Evolutionary conservation across 2,888 invertebrate genomes (phyloP).

Genomic region (Phytoseiulus persimilis): DNA sequence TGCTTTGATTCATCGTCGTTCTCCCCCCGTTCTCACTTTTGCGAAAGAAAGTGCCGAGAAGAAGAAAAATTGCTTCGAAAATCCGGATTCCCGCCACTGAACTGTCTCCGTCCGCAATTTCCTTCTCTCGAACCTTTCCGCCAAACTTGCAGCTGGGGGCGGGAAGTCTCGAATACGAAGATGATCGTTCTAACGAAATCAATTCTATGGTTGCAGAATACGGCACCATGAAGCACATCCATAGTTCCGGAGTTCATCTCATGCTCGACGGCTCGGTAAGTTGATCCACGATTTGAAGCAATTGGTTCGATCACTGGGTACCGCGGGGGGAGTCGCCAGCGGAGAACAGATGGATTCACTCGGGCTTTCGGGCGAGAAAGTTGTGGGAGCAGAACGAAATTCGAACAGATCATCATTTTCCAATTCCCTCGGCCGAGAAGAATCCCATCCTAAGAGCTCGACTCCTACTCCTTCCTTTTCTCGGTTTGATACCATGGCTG

Average conservation of each 20-base stretch:
- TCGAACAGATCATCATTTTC: background rate
- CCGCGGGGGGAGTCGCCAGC: background rate
- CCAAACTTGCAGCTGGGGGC: too few species aligned
- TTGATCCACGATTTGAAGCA: background rate
- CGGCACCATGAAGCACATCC: constrained; percentile 11
- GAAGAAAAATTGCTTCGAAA: background rate
- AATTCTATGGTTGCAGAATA: constrained; percentile 18
- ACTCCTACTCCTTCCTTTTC: background rate
- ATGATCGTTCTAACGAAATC: background rate
- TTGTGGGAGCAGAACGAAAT: background rate
- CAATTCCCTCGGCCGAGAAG: background rate
- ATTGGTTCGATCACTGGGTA: background rate
- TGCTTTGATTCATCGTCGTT: background rate
- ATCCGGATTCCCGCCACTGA: background rate
- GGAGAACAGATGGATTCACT: background rate
- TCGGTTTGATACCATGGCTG: background rate
- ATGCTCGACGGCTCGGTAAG: constrained; percentile 21
- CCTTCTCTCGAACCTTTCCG: too few species aligned
- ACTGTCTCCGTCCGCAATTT: background rate
- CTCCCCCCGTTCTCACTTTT: background rate
- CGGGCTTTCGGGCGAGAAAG: background rate
- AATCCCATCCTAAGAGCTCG: background rate
- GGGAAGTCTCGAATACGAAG: background rate
- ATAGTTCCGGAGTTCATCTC: constrained; percentile 21
- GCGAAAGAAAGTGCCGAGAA: background rate